These are phyloP conservation scores for Latheticus oryzae DNA, from an alignment of 2,888 invertebrate genomes.

Conservation along the genomic window DNA sequence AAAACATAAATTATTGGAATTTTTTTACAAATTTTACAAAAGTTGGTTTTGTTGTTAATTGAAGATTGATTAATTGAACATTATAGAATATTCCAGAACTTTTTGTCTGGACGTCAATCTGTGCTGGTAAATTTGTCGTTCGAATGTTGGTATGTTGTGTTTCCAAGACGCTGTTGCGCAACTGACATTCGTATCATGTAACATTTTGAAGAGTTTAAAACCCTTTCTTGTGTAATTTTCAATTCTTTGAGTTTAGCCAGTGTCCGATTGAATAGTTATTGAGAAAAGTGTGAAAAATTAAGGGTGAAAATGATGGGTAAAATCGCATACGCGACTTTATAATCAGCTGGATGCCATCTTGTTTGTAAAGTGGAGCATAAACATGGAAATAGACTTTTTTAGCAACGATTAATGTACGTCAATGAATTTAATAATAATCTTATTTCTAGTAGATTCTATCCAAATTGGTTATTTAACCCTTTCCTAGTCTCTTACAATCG, in stretches of 20 bases:
- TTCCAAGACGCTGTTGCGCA: conserved; percentile 61
- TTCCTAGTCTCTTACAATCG: neutral
- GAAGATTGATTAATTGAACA: no score
- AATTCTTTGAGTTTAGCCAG: conserved; percentile 19
- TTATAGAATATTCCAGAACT: no score
- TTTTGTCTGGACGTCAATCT: no score
- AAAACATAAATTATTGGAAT: no score
- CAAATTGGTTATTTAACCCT: neutral
- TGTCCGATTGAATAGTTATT: conserved; percentile 13
- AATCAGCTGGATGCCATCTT: conserved; percentile 64
- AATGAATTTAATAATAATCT: neutral
- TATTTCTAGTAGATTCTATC: neutral
- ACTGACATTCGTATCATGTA: conserved; percentile 56
- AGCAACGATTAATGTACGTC: conserved; percentile 45
- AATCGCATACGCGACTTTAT: conserved; percentile 49
- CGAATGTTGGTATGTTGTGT: conserved; percentile 33
- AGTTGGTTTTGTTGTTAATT: no score
- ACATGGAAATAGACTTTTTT: conserved; percentile 61
- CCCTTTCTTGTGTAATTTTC: conserved; percentile 39
- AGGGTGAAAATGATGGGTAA: conserved; percentile 25
- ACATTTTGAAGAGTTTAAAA: conserved; percentile 48
- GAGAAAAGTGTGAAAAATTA: conserved; percentile 12
- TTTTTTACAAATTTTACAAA: no score
- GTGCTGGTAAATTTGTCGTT: no score
- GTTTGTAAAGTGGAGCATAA: conserved; percentile 61